Evolutionary conservation across 2,113 vertebrate species (phyloP).

Genomic region (Pycnonotus jocosus): DNA sequence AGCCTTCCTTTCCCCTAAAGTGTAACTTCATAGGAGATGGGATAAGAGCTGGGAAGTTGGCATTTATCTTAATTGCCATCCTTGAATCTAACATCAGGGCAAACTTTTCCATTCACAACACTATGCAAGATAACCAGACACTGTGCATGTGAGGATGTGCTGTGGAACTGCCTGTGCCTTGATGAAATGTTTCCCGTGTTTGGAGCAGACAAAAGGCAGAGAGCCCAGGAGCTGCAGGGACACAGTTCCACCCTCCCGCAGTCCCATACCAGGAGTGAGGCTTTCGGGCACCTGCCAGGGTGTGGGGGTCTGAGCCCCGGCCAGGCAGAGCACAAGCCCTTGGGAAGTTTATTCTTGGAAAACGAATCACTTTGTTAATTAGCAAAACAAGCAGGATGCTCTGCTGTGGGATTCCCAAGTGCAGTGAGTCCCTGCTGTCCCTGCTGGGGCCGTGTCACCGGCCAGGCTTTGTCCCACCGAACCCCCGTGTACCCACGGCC

Average conservation of each 20-base stretch:
- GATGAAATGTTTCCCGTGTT: not conserved
- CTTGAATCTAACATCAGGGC: not conserved
- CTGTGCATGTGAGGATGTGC: not conserved
- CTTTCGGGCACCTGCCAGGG: not conserved
- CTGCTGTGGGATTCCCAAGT: not conserved
- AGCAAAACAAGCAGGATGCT: not conserved
- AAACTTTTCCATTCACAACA: slow-evolving; percentile 7
- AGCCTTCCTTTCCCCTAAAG: not conserved
- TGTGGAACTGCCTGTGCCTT: not conserved
- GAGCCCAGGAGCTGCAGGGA: not conserved
- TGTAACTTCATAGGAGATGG: not conserved
- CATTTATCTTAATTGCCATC: slow-evolving; percentile 8
- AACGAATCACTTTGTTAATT: not conserved
- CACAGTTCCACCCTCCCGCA: too few relatives aligned
- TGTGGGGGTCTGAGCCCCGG: not conserved
- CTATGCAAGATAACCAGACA: not conserved
- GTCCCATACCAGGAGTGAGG: accelerated
- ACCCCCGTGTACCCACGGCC: not conserved
- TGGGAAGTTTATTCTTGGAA: not conserved
- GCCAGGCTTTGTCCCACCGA: not conserved
- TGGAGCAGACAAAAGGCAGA: not conserved
- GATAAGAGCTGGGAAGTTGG: not conserved
- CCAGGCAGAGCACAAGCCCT: not conserved
- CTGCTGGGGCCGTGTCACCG: not conserved
- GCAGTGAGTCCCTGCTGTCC: not conserved